These are phyloP conservation scores for Manacus vitellinus DNA, from an alignment of 2,113 vertebrate genomes.

Conservation along the genomic window DNA sequence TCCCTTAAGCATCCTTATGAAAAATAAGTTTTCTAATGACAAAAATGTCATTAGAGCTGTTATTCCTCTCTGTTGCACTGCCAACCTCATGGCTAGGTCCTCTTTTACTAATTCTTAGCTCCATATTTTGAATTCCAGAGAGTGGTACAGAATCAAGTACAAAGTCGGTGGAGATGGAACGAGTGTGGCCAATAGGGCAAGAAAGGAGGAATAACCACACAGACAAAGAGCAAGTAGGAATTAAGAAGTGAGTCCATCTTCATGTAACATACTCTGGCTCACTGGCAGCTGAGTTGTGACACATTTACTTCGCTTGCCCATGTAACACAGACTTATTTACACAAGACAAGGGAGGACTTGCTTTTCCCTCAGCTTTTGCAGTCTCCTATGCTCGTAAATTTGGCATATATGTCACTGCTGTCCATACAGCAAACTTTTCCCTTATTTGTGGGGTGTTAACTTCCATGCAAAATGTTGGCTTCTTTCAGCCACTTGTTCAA, in stretches of 20 bases:
- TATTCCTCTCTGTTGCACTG: background rate
- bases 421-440: background rate
- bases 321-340: background rate
- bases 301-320: background rate
- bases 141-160: fast-evolving
- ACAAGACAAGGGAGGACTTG: background rate
- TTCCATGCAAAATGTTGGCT: background rate
- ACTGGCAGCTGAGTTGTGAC: background rate
- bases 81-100: background rate
- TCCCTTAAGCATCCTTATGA: background rate
- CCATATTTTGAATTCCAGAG: background rate
- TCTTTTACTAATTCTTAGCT: background rate
- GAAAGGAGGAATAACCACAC: background rate
- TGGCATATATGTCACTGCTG: background rate
- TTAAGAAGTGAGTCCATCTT: background rate
- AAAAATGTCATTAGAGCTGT: background rate
- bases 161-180: background rate
- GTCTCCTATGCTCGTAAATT: background rate
- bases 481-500: background rate
- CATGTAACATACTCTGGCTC: background rate
- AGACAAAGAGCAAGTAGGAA: background rate
- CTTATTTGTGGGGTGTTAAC: background rate
- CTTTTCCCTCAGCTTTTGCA: background rate
- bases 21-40: background rate
- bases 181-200: background rate